Conservation (phyloP, 2,113 vertebrate species). For the Labrus mixtus region DNA sequence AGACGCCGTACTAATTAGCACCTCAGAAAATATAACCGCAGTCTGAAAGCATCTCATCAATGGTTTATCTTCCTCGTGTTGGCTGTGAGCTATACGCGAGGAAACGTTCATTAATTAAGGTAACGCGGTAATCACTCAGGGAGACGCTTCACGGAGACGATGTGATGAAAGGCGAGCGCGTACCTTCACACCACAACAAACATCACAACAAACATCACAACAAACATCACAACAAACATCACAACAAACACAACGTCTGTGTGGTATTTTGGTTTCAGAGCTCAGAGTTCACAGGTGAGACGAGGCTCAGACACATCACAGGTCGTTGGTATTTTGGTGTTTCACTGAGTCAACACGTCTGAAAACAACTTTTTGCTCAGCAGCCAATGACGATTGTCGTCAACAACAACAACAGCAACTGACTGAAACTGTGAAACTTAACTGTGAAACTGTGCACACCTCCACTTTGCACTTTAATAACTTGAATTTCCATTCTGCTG, state of each 20-base stretch:
- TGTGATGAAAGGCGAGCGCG: not conserved
- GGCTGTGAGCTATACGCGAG: slow-evolving; percentile 13
- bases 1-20: slow-evolving; percentile 53
- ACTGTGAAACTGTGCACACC: no score
- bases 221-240: not conserved
- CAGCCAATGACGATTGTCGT: no score
- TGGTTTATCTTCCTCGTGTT: slow-evolving; percentile 40
- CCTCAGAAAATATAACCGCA: slow-evolving; percentile 42
- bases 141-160: not conserved
- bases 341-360: no score
- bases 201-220: no score
- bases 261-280: not conserved
- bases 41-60: slow-evolving; percentile 42
- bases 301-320: not conserved
- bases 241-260: not conserved
- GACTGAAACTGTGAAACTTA: no score
- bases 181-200: not conserved
- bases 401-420: no score
- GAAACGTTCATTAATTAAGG: slow-evolving; percentile 28
- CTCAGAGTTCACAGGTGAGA: not conserved
- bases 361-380: no score
- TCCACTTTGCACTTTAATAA: no score
- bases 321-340: no score
- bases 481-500: no score
- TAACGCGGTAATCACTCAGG: not conserved